A percentile compares a stretch with the other conserved stretches of the same genome.
phyloP scores from a whole-genome alignment of 2,888 invertebrate genomes.

The Alloplasta piceator region DNA sequence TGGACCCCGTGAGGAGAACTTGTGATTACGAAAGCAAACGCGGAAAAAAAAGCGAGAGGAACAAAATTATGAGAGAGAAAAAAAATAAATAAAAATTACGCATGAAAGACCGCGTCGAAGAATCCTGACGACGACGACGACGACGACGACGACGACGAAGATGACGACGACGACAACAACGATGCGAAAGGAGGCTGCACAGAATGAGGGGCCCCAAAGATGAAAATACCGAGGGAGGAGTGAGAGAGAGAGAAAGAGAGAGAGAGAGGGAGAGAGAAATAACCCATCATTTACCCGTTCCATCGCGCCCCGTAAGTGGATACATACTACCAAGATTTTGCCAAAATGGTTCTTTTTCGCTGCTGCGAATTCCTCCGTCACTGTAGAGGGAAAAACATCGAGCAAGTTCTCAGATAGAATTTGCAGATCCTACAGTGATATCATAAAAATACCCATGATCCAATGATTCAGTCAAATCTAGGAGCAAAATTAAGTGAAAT shows the following conservation, averaged over 20 bases:
- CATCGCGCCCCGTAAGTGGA: constrained; percentile 67
- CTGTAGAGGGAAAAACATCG: constrained; percentile 36
- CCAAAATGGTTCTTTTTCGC: constrained; percentile 66
- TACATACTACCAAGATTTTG: constrained; percentile 58
- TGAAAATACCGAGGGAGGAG: constrained; percentile 55
- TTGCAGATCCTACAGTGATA: neutral
- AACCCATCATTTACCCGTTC: constrained; percentile 76
- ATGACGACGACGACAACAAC: constrained; percentile 13
- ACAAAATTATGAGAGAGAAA: constrained; percentile 12
- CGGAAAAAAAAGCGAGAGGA: constrained; percentile 18
- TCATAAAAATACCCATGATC: neutral
- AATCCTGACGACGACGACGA: neutral
- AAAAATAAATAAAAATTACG: constrained; percentile 15
- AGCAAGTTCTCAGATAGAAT: constrained; percentile 27
- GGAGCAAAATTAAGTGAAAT: no score
- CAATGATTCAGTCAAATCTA: neutral
- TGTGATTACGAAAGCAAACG: constrained; percentile 64
- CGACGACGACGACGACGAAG: constrained; percentile 3
- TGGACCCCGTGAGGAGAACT: constrained; percentile 67
- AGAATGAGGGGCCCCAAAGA: no score
- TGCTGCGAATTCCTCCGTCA: constrained; percentile 40
- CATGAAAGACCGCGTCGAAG: neutral
- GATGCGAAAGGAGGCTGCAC: neutral
- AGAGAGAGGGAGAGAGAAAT: constrained; percentile 59
- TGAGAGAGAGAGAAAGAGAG: constrained; percentile 30